Evolutionary conservation across 2,888 invertebrate species (phyloP).

Genomic region (Ptycholaimellus sp.): DNA sequence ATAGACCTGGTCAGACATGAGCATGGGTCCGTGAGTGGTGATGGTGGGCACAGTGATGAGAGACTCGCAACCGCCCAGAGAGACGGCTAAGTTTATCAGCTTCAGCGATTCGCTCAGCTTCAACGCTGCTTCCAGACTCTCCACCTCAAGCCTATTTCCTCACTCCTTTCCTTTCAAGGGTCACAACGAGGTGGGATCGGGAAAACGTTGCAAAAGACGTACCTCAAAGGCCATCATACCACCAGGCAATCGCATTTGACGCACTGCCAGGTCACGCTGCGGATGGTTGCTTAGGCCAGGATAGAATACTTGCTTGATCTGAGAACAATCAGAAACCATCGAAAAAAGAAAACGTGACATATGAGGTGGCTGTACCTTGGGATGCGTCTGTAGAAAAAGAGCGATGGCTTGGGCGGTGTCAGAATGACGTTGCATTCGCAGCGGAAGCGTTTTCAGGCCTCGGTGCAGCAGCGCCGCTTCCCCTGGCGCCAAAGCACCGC

Average conservation of each 20-base stretch:
- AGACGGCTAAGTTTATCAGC: slow-evolving; percentile 7
- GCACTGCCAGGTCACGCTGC: slow-evolving; percentile 4
- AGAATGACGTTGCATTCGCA: slow-evolving; percentile 4
- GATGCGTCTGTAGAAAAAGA: slow-evolving; percentile 1
- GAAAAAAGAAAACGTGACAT: too few relatives aligned
- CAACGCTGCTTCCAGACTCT: too few relatives aligned
- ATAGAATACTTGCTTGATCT: slow-evolving; percentile 5
- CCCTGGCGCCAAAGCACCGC: not conserved
- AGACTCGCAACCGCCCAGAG: slow-evolving; percentile 7
- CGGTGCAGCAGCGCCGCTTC: slow-evolving; percentile 3
- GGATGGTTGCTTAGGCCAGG: slow-evolving; percentile 6
- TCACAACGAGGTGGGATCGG: too few relatives aligned
- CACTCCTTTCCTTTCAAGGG: too few relatives aligned
- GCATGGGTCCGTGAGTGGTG: too few relatives aligned
- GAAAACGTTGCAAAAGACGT: too few relatives aligned
- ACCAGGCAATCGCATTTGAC: slow-evolving; percentile 5
- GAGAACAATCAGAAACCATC: too few relatives aligned
- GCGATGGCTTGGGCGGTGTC: slow-evolving; percentile 3
- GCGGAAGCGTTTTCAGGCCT: slow-evolving; percentile 5
- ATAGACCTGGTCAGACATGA: not conserved
- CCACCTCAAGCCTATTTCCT: too few relatives aligned
- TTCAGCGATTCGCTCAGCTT: too few relatives aligned
- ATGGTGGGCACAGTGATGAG: slow-evolving; percentile 7
- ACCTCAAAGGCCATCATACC: slow-evolving; percentile 7
- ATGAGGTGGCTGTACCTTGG: slow-evolving; percentile 2